Conservation (phyloP, 1,140 invertebrate species). For the Nylanderia fulva region DNA sequence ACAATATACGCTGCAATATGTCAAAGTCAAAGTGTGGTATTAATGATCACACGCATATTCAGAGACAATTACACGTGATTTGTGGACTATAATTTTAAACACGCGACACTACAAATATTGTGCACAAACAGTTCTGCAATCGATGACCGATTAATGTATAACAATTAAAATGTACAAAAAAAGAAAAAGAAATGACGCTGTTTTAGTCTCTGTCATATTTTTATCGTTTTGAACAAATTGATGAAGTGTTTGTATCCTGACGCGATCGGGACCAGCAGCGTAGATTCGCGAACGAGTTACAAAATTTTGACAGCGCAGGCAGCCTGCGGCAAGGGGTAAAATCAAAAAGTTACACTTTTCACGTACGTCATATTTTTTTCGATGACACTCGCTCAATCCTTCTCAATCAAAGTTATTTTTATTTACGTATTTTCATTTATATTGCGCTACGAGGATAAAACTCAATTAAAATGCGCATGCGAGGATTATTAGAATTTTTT, state of each 20-base stretch:
- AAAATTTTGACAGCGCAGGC: conserved; percentile 19
- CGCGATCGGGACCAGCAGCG: conserved; percentile 12
- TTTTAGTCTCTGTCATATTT: conserved; percentile 23
- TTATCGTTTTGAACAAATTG: conserved; percentile 23
- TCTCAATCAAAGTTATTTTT: conserved; percentile 49
- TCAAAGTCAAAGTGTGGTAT: conserved; percentile 39
- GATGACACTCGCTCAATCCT: conserved; percentile 53
- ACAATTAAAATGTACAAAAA: conserved; percentile 7
- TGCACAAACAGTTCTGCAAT: conserved; percentile 31
- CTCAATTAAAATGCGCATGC: conserved; percentile 7
- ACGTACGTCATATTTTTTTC: conserved; percentile 51
- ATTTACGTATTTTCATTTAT: conserved; percentile 43
- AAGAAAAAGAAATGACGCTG: neutral
- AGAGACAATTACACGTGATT: conserved; percentile 42
- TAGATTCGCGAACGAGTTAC: conserved; percentile 31
- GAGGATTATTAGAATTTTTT: conserved; percentile 21
- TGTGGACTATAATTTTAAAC: conserved; percentile 46
- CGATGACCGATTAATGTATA: conserved; percentile 42
- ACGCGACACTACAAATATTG: conserved; percentile 44
- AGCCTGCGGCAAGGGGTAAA: conserved; percentile 29
- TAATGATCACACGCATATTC: conserved; percentile 43
- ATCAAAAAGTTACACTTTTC: conserved; percentile 59
- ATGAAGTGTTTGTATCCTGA: conserved; percentile 42
- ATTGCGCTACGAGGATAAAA: conserved; percentile 4
- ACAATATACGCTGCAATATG: neutral